Base-by-base conservation (phyloP, 1,140 invertebrate genomes). In the Papilio machaon region DNA sequence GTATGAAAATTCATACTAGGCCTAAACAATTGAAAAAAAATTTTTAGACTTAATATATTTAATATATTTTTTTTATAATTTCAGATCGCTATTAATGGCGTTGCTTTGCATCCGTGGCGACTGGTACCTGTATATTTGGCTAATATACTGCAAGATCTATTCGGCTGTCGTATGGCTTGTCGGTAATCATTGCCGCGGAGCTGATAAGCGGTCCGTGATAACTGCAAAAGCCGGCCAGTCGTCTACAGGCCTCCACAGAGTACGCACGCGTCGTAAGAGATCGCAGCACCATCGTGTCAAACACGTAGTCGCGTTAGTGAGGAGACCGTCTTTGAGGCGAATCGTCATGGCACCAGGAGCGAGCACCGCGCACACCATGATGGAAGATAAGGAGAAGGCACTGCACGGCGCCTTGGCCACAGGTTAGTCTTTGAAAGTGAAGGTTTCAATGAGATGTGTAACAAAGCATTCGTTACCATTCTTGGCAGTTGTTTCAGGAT, bases 271-370 rank as follows among this genome's bases (percentile, higher is more conserved):
- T 89, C 92, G 93, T 52, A 85, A 86, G 79, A 91, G 86, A 83
- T 76, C 88, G 70, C 88, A 88, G 85, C 88, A 89, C 81, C 83
- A 90, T 81, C 91, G 88, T 73, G 82, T 82, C 8, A 92, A 92
- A 83, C 90, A 92, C 82, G 88, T 91, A 80, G 91, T 92, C 81
- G 90, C 92, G 75, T 89, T 94, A 85, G 90, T 90, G 67, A 90
- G 92, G 80, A 93, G 91, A 90, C 90, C 91, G 77, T 94, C 92
- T 54, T 82, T 92, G 60, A 91, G 91, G 83, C 89, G 91, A 85
- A 92, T 94, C 82, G 92, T 94, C 13, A 94, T 94, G 93, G 93
- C 93, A 87, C 93, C 93, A 64, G 93, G 93, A 92, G 86, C 92
- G 58, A 91, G 90, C 84, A 91, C 94, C 79, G 92, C 91, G 35